Conservation (phyloP, 2,797 vertebrate species). For the Schizopygopsis pylzovi region DNA sequence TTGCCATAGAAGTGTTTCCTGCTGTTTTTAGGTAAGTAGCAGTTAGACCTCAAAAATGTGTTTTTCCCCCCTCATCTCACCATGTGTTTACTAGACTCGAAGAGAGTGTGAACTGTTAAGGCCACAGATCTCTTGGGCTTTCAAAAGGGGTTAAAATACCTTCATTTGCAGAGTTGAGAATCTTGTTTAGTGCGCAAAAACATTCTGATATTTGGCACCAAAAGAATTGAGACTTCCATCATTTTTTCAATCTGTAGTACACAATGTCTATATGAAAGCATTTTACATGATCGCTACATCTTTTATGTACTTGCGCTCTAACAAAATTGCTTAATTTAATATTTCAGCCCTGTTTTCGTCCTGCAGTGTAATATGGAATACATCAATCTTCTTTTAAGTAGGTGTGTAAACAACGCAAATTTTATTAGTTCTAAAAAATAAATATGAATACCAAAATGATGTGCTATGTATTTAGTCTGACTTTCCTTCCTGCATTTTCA, state of each 20-base stretch:
- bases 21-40: conserved; percentile 86
- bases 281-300: background rate
- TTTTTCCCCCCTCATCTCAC: background rate
- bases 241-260: background rate
- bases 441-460: background rate
- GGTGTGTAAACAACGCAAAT: conserved; percentile 75
- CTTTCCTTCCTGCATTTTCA: conserved; percentile 10
- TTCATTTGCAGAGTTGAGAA: background rate
- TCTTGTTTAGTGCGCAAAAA: background rate
- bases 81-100: conserved; percentile 31
- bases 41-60: conserved; percentile 14
- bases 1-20: conserved; percentile 84
- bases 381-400: conserved; percentile 84
- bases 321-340: background rate
- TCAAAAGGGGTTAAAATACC: conserved; percentile 28
- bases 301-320: background rate
- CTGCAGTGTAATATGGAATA: conserved; percentile 90
- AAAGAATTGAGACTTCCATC: background rate
- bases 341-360: conserved; percentile 88
- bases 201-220: background rate
- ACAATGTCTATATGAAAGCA: background rate
- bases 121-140: conserved; percentile 37
- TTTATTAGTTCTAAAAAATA: background rate
- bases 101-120: conserved; percentile 20
- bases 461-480: background rate